Conservation (phyloP, 2,113 vertebrate species). For the Formicarius rufipectus region DNA sequence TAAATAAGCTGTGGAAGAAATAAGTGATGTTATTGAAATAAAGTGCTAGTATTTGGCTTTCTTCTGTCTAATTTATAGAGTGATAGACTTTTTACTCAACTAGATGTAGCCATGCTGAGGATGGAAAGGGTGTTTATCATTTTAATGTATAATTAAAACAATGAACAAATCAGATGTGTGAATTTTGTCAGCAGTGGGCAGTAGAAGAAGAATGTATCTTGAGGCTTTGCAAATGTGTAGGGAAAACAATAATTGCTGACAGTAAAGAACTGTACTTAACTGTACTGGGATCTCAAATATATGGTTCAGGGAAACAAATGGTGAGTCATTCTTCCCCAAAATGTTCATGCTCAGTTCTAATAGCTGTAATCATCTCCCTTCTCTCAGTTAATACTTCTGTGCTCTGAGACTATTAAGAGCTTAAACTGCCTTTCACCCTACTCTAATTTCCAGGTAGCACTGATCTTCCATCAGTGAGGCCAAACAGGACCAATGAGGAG, state of each 20-base stretch:
- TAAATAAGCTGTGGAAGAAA: neutral
- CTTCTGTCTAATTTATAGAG: neutral
- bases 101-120: neutral
- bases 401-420: neutral
- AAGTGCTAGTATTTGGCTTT: neutral
- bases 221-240: neutral
- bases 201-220: neutral
- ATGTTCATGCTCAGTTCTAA: neutral
- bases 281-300: neutral
- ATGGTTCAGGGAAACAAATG: neutral
- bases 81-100: neutral
- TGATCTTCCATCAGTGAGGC: neutral
- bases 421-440: neutral
- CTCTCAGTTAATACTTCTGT: neutral
- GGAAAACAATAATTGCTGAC: neutral
- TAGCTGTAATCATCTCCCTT: neutral
- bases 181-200: neutral
- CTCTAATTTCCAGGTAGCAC: neutral
- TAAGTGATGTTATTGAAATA: neutral
- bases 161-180: neutral
- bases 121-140: neutral
- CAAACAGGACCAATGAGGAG: neutral
- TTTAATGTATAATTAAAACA: neutral
- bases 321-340: neutral
- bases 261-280: neutral